Evolutionary conservation across 2,888 invertebrate species (phyloP), one percentile per base, ranked within the genome.

Genomic region (Ectobius pallidus): DNA sequence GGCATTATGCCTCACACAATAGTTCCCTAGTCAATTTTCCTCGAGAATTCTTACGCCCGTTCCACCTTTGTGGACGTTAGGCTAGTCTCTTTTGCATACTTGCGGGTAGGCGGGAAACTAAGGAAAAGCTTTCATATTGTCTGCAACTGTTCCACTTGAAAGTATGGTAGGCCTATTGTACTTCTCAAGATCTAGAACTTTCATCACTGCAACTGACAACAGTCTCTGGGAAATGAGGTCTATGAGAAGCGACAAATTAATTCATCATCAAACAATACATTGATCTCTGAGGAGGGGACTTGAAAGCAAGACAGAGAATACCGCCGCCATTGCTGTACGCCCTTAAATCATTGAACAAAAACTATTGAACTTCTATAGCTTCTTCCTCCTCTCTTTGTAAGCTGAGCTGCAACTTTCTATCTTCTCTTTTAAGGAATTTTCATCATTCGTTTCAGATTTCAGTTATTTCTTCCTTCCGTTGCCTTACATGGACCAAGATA

Each of bases 241-340:
- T 55, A 20, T 30, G 72, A 68, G 68, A n/a, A 49, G 44, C 61
- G 61, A 72, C 68, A 72, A 69, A 58, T 72, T 69, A 67, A 72
- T 72, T 72, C 67, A 72, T 72, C 71, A 46, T 42, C 20, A 68
- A 68, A 63, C 71, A 61, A 22, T 68, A 58, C 68, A 72, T 72
- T 68, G 61, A 72, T 72, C 72, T 55, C 61, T 42, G 16, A 25
- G 39, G 67, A 55, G 46, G 61, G 49, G 22, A 32, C 32, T 34
- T 39, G 63, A 63, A 34, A 61, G 49, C 39, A 52, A 32, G 4
- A 20, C 18, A 58, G 6, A 14, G 18, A 14, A 18, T 14, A 32
- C 30, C 9, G 9, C 44, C 46, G 32, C 34, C 30, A n/a, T 32
- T 22, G 18, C 52, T 3, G 16, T 52, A 27, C 61, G n/a, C 58